Percentiles rank a stretch among this genome's conserved stretches.
Evolutionary conservation across 2,888 invertebrate genomes (phyloP).

Genomic region (Torymus tubicola): DNA sequence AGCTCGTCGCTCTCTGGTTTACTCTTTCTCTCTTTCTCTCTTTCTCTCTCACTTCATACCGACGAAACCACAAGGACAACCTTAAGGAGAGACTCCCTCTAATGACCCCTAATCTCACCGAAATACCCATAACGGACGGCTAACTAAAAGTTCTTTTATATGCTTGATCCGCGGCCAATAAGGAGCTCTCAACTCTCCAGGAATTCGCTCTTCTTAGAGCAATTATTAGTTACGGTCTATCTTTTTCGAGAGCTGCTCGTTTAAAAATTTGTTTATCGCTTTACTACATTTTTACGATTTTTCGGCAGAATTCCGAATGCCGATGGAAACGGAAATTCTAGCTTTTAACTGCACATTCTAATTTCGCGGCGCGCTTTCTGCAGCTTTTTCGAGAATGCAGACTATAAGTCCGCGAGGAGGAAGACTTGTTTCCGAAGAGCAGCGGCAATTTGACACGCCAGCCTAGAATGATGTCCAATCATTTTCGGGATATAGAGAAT

Average conservation of each 20-base stretch:
- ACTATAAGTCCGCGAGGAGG: too few relatives aligned
- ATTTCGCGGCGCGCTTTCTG: neutral
- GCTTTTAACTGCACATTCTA: neutral
- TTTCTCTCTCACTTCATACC: slow-evolving; percentile 44
- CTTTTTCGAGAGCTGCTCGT: too few relatives aligned
- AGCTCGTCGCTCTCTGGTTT: neutral
- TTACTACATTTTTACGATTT: too few relatives aligned
- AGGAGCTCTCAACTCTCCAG: neutral
- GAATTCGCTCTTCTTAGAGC: too few relatives aligned
- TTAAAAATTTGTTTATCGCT: too few relatives aligned
- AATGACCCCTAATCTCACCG: slow-evolving; percentile 73
- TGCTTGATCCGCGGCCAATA: neutral
- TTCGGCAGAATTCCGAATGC: too few relatives aligned
- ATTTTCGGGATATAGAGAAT: too few relatives aligned
- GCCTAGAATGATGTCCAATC: too few relatives aligned
- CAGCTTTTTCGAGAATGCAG: neutral
- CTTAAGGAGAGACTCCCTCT: slow-evolving; percentile 66
- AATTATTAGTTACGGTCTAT: too few relatives aligned
- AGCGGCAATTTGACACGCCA: too few relatives aligned
- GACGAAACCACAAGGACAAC: slow-evolving; percentile 70
- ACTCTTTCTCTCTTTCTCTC: too few relatives aligned
- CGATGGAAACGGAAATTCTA: neutral
- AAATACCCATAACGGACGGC: slow-evolving; percentile 70
- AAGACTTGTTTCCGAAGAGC: too few relatives aligned
- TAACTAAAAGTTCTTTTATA: slow-evolving; percentile 72